Conservation (phyloP, 2,113 vertebrate genomes). For the Amblyornis subalaris region DNA sequence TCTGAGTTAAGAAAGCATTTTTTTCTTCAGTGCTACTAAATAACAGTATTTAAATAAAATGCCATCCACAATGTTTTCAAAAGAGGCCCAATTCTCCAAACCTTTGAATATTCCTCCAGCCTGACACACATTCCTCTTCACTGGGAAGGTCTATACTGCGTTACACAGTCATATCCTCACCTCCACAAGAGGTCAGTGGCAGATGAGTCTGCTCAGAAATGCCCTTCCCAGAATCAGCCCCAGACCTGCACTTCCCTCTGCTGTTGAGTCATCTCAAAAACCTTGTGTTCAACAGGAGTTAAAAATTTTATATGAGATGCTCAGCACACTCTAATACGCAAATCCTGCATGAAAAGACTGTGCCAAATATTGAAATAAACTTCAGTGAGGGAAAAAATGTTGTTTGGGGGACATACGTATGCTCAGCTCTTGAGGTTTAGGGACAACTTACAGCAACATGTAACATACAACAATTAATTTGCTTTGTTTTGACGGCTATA, state of each 20-base stretch:
- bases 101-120: neutral
- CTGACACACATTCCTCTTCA: accelerated
- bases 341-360: neutral
- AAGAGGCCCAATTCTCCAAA: neutral
- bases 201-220: neutral
- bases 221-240: neutral
- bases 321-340: neutral
- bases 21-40: neutral
- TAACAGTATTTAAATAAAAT: neutral
- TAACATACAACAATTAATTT: neutral
- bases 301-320: neutral
- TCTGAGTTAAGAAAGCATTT: neutral
- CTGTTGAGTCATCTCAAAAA: neutral
- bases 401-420: neutral
- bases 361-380: neutral
- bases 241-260: neutral
- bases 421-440: neutral
- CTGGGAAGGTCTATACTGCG: accelerated
- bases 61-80: neutral
- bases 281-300: neutral
- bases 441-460: neutral
- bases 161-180: too few species aligned
- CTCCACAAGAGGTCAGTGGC: neutral
- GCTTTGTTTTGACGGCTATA: neutral
- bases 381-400: neutral